Evolutionary conservation across 2,797 vertebrate genomes (phyloP), one percentile per base, ranked within the genome.

Genomic region (Pristis pectinata): DNA sequence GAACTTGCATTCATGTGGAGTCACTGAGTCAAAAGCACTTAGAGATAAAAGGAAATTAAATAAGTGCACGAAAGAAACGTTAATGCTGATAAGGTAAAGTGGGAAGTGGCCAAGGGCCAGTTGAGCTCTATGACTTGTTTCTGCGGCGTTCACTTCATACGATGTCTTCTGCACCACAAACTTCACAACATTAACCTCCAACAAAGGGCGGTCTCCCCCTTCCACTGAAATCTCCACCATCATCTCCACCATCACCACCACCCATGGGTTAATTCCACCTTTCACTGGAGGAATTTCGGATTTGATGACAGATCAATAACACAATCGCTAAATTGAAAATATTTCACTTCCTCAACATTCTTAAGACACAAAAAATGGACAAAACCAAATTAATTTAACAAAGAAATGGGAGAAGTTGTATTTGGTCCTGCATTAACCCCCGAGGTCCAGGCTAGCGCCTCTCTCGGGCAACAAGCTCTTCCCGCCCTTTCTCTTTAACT

Each of bases 401-500:
- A 8, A 53, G 79, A 6, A 4, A 44, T 44, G 8, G 24, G 72
- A 76, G 41, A 10, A 49, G 15, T 13, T n/a, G 34, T 87, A 87
- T 13, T 61, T 87, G 83, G 34, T 56, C 13, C 34, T 59, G n/a
- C 1, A n/a, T 7, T 30, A 19, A 53, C 53, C 72, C 24, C 24
- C 22, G 72, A 30, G 24, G 8, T 30, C 27, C 49, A 85, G 53
- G 41, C 11, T 1, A 53, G 15, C 83, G 59, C 30, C 11, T 87
- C 56, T 59, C 27, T 27, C 44, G 19, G 83, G 30, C 53, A 59
- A 30, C 83, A 15, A 56, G n/a, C 34, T 59, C 59, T 89, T 89
- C 85, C 85, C 85, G 85, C 85, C 59, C 59, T 89, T 89, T 89
- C 34, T 89, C 56, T 87, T 61, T n/a, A 64, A 19, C 85, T 64